Evolutionary conservation across 2,797 vertebrate genomes (phyloP).

Genomic region (Phalanger gymnotis): DNA sequence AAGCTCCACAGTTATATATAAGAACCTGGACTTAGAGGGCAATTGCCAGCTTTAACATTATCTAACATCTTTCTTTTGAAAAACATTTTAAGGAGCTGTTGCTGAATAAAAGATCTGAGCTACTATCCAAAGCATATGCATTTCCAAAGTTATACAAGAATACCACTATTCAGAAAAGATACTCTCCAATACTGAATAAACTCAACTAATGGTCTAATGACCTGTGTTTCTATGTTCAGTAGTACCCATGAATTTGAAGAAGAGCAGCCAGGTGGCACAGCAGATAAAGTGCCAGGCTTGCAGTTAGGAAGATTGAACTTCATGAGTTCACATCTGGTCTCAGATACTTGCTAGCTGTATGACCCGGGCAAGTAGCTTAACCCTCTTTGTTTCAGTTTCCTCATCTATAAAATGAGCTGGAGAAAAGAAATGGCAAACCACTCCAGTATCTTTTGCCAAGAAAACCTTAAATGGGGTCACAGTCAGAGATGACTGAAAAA

Average conservation of each 20-base stretch:
- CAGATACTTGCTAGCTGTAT: neutral
- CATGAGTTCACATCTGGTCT: neutral
- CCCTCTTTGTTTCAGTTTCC: neutral
- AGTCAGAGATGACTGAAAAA: neutral
- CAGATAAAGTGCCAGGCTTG: neutral
- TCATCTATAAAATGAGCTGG: neutral
- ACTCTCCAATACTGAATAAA: neutral
- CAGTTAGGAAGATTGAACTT: neutral
- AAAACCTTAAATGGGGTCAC: neutral
- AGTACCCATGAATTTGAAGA: neutral
- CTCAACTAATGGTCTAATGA: neutral
- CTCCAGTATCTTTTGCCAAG: neutral
- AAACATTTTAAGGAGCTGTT: neutral
- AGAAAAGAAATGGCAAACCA: neutral
- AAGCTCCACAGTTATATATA: neutral
- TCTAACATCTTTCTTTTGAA: slow-evolving; percentile 24
- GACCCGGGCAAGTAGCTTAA: neutral
- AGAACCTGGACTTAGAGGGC: neutral
- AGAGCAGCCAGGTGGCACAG: neutral
- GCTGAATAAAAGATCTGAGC: neutral
- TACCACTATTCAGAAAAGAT: neutral
- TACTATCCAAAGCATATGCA: neutral
- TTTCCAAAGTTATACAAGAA: neutral
- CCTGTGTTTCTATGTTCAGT: neutral
- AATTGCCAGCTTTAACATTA: slow-evolving; percentile 12